Evolutionary conservation across 2,113 vertebrate species (phyloP).

Genomic region (Semicossyphus pulcher): DNA sequence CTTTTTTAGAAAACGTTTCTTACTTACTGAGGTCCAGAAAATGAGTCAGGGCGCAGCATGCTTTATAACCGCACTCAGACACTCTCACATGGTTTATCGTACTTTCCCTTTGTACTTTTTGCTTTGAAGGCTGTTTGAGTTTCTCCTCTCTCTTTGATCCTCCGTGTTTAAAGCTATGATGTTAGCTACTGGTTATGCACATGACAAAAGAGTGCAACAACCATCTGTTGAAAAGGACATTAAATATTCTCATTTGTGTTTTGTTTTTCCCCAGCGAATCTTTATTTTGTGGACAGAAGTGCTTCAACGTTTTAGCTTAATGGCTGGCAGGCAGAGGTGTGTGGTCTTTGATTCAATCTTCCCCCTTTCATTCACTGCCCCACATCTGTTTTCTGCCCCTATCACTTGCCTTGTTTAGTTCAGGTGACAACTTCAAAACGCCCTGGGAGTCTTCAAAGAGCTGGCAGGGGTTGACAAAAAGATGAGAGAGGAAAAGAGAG

Average conservation of each 20-base stretch:
- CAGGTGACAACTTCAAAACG: constrained; percentile 41
- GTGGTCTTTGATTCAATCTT: constrained; percentile 63
- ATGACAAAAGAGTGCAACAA: constrained; percentile 28
- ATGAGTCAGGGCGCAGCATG: constrained; percentile 74
- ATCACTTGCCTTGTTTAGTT: constrained; percentile 46
- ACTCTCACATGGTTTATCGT: constrained; percentile 64
- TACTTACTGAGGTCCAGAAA: constrained; percentile 58
- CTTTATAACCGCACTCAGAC: constrained; percentile 62
- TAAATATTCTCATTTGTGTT: background rate
- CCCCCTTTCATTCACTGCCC: constrained; percentile 7
- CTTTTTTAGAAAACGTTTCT: constrained; percentile 79
- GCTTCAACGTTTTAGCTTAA: constrained; percentile 15
- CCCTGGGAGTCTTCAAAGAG: constrained; percentile 72
- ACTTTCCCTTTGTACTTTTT: constrained; percentile 74
- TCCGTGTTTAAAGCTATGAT: constrained; percentile 38
- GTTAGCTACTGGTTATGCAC: constrained; percentile 62
- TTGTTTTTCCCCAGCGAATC: background rate
- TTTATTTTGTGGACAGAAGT: background rate
- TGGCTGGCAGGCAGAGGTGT: constrained; percentile 38
- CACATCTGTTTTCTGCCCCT: constrained; percentile 52
- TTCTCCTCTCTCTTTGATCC: constrained; percentile 61
- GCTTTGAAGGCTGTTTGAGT: constrained; percentile 72
- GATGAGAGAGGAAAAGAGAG: constrained; percentile 44
- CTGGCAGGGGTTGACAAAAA: constrained; percentile 22
- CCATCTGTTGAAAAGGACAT: constrained; percentile 40